Evolutionary conservation across 2,113 vertebrate species (phyloP).

Genomic region (Oryzias javanicus): DNA sequence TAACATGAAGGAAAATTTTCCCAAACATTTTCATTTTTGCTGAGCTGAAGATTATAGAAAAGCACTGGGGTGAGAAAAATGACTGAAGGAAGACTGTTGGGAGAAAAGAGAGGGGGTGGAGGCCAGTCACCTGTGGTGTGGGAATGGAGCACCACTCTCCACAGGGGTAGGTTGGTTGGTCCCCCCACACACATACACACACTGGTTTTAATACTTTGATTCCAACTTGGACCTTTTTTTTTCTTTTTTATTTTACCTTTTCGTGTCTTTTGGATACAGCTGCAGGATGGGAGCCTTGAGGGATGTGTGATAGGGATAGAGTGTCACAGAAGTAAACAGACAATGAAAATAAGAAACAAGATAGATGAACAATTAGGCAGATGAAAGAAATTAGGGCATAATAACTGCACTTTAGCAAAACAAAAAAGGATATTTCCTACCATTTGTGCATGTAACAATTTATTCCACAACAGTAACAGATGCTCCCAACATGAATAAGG

Average conservation of each 20-base stretch:
- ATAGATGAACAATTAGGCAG: not conserved
- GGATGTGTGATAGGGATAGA: not conserved
- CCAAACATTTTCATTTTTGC: slow-evolving; percentile 1
- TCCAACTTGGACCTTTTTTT: not conserved
- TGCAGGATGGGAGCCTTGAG: slow-evolving; percentile 32
- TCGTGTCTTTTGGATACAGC: slow-evolving; percentile 51
- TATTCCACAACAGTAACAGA: too few species aligned
- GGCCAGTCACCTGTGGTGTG: slow-evolving; percentile 72
- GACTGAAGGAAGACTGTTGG: slow-evolving; percentile 22
- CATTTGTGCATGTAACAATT: too few species aligned
- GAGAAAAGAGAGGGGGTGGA: slow-evolving; percentile 20
- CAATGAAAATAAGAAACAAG: slow-evolving; percentile 15
- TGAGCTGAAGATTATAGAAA: slow-evolving; percentile 27
- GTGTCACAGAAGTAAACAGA: slow-evolving; percentile 6
- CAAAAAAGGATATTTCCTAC: not conserved
- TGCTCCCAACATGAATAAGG: too few species aligned
- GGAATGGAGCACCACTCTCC: slow-evolving; percentile 66
- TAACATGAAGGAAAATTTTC: not conserved
- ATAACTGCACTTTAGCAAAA: not conserved
- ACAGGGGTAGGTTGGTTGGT: slow-evolving; percentile 53
- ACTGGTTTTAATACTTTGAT: slow-evolving; percentile 44
- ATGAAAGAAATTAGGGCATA: slow-evolving; percentile 10
- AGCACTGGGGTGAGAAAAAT: slow-evolving; percentile 21
- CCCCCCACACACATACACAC: slow-evolving; percentile 3
- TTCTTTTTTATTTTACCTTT: slow-evolving; percentile 17